These are phyloP conservation scores for Phyllostomus hastatus DNA, from an alignment of 2,113 vertebrate genomes.

Conservation along the genomic window DNA sequence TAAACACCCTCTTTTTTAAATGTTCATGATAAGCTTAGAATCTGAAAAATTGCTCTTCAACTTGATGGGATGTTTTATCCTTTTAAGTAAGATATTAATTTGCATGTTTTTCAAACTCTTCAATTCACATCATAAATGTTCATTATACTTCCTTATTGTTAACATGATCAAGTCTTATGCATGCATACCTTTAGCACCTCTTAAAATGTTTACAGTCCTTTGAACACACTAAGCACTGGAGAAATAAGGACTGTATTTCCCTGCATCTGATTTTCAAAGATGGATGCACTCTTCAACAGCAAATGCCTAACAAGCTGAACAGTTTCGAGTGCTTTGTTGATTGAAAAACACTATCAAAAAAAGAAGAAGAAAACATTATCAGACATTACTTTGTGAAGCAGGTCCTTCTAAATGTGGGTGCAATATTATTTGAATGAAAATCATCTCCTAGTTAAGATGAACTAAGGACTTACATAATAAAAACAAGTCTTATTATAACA, in stretches of 20 bases:
- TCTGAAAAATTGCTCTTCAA: constrained; percentile 56
- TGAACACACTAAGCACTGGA: constrained; percentile 46
- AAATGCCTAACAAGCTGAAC: constrained; percentile 16
- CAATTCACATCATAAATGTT: constrained; percentile 56
- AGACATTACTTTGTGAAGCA: neutral
- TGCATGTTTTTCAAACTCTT: constrained; percentile 55
- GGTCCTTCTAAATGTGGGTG: neutral
- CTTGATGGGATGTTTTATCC: constrained; percentile 33
- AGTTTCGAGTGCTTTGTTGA: constrained; percentile 14
- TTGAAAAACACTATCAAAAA: neutral
- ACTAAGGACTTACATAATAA: neutral
- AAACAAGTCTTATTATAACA: neutral
- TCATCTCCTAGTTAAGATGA: neutral
- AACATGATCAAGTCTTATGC: constrained; percentile 2
- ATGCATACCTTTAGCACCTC: constrained; percentile 34
- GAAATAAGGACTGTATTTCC: constrained; percentile 23
- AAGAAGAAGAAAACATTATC: neutral
- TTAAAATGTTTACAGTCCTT: constrained; percentile 53
- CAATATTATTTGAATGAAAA: neutral
- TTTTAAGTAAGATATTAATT: constrained; percentile 61
- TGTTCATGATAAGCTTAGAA: neutral
- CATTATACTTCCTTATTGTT: constrained; percentile 57
- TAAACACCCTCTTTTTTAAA: constrained; percentile 46
- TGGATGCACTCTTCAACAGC: neutral
- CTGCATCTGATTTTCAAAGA: constrained; percentile 44